Base-by-base conservation (phyloP, 1,140 invertebrate species). In the Dermatophagoides farinae region DNA sequence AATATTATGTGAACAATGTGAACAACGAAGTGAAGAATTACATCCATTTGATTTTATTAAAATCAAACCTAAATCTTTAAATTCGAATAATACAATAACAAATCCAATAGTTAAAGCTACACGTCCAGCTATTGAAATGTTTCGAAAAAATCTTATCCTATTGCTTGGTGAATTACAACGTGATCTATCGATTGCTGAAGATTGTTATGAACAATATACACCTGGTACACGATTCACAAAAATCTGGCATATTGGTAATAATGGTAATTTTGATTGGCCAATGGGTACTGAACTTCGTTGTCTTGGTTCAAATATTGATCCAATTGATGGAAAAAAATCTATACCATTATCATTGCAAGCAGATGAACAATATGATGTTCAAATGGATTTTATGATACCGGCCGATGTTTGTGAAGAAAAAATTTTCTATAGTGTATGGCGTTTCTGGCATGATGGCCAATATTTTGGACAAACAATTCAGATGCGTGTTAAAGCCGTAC, bases 181-280 rank as follows among this genome's bases (percentile, higher is more conserved):
- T 31, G 31, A 31, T 31, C 31, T 31, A 31, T 4, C 31, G 31
- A 31, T 31, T 31, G 31, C 31, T 31, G 31, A 31, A 31, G 31
- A 31, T 31, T 31, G 31, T 31, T 31, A 31, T 31, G 31, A 31
- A 31, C 31, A 31, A 31, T 31, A 31, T 31, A 31, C 31, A 31
- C 31, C 31, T 31, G 31, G n/a, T 43, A 43, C 41, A 16, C 1
- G 41, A 16, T 43, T 43, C 11, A 43, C 12, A 16, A 52, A 52
- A 52, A 52, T 22, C 5, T 55, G 53, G 53, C 11, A 38, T 11
- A 55, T 55, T 44, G 14, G 53, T 38, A 55, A 55, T 23, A 55
- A 55, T 38, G 53, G 53, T 25, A 31, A 20, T 23, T 18, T 12
- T 31, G 14, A 14, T 25, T 55, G 53, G 53, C 11, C 31, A 6